These are phyloP conservation scores for Umimayanthus kanabou DNA, from an alignment of 92 coral and sea anemone genomes.

Conservation along the genomic window DNA sequence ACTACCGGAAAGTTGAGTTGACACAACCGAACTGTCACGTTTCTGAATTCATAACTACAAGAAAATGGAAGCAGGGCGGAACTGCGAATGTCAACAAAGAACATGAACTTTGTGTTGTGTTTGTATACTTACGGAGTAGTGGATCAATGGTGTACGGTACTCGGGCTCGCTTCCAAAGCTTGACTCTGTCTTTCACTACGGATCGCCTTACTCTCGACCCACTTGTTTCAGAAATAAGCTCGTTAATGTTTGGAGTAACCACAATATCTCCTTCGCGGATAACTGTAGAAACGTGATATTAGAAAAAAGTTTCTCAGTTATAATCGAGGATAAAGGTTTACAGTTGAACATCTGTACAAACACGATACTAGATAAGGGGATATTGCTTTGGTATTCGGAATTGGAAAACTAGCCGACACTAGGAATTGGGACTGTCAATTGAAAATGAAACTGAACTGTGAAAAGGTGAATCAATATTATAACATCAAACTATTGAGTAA, in stretches of 20 bases:
- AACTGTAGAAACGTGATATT: not conserved
- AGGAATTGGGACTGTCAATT: not conserved
- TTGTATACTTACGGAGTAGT: slow-evolving; percentile 10
- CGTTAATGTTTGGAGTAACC: slow-evolving; percentile 27
- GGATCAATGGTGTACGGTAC: slow-evolving; percentile 39
- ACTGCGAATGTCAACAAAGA: not conserved
- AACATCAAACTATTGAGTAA: not conserved
- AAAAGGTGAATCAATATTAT: too few species aligned
- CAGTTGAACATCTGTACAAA: not conserved
- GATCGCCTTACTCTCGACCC: slow-evolving; percentile 26
- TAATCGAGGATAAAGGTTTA: not conserved
- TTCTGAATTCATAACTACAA: not conserved
- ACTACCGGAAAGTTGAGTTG: not conserved
- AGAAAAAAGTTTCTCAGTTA: not conserved
- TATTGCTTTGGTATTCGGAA: not conserved
- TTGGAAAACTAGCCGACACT: not conserved
- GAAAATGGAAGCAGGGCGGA: too few species aligned
- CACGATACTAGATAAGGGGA: not conserved
- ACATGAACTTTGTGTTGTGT: not conserved
- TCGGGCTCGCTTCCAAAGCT: slow-evolving; percentile 26
- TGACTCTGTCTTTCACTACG: slow-evolving; percentile 20
- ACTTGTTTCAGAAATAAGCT: slow-evolving; percentile 33
- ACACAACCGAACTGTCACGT: not conserved
- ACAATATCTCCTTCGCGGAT: slow-evolving; percentile 34
- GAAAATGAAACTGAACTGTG: too few species aligned